A percentile compares a stretch with the other conserved stretches of the same genome.
Conservation (phyloP, 2,113 vertebrate genomes). For the Pelusios castaneus region DNA sequence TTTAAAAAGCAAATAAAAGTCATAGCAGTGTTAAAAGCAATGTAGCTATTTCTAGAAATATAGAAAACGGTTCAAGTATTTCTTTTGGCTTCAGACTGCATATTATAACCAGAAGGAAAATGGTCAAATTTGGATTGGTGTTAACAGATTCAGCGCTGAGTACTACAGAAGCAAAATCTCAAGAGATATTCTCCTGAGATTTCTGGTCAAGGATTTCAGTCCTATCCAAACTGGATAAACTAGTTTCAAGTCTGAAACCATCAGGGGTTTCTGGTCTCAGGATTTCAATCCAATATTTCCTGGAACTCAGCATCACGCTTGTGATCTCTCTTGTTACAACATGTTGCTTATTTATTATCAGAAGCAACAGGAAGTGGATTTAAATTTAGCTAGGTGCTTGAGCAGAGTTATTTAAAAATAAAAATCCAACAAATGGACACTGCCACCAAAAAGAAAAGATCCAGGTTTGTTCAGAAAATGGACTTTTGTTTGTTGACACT, state of each 20-base stretch:
- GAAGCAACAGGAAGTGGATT: not conserved
- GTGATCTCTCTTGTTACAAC: not conserved
- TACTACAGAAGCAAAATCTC: not conserved
- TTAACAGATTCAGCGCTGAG: not conserved
- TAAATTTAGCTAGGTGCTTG: not conserved
- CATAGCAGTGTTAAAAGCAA: not conserved
- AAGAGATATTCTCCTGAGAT: not conserved
- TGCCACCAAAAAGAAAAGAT: not conserved
- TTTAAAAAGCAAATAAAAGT: not conserved
- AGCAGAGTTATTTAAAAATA: not conserved
- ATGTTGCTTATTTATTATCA: not conserved
- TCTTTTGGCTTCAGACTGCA: not conserved
- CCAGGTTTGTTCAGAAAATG: not conserved
- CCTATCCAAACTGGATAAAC: not conserved
- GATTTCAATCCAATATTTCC: not conserved
- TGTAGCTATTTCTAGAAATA: not conserved
- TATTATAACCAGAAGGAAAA: not conserved
- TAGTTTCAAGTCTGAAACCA: not conserved
- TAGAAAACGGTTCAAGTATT: not conserved
- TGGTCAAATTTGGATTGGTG: not conserved
- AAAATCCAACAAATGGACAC: not conserved
- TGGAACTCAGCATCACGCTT: not conserved
- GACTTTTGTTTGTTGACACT: not conserved
- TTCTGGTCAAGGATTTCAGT: not conserved
- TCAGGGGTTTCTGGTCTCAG: not conserved